Percentiles rank a stretch among this genome's conserved stretches.
Evolutionary conservation across 2,797 vertebrate species (phyloP).

Genomic region (Jordanella pulchra): DNA sequence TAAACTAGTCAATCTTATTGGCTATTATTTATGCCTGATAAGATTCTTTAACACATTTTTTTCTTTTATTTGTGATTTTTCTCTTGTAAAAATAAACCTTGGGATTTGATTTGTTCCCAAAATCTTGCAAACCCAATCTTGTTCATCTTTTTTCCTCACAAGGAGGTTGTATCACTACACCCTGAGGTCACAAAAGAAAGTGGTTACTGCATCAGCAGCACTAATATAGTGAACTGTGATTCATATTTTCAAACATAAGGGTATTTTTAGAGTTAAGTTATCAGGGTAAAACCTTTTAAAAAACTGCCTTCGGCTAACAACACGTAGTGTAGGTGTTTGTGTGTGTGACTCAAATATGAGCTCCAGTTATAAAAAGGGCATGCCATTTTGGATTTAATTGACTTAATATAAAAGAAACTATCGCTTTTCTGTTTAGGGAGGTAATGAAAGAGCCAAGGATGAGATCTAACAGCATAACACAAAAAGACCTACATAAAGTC

Average conservation of each 20-base stretch:
- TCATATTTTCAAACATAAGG: conserved; percentile 12
- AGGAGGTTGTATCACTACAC: neutral
- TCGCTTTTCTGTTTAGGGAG: conserved; percentile 18
- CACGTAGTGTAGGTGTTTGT: conserved; percentile 22
- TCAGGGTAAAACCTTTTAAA: conserved; percentile 18
- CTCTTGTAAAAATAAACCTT: neutral
- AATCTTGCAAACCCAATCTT: neutral
- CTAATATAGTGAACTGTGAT: conserved; percentile 6
- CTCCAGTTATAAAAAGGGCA: conserved; percentile 37
- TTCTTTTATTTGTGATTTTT: neutral
- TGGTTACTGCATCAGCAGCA: conserved; percentile 1
- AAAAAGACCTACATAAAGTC: conserved; percentile 48
- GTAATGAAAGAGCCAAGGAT: conserved; percentile 36
- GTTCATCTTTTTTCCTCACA: neutral
- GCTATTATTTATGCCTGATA: neutral
- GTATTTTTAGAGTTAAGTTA: conserved; percentile 32
- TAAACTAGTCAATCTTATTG: neutral
- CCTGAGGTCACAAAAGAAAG: neutral
- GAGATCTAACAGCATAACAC: conserved; percentile 48
- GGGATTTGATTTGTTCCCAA: too few species aligned
- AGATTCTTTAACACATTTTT: neutral
- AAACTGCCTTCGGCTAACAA: conserved; percentile 17
- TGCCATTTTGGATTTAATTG: conserved; percentile 54
- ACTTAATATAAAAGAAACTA: conserved; percentile 53
- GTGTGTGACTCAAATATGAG: conserved; percentile 40